Conservation (phyloP, 2,888 invertebrate genomes). For the Sipha maydis region DNA sequence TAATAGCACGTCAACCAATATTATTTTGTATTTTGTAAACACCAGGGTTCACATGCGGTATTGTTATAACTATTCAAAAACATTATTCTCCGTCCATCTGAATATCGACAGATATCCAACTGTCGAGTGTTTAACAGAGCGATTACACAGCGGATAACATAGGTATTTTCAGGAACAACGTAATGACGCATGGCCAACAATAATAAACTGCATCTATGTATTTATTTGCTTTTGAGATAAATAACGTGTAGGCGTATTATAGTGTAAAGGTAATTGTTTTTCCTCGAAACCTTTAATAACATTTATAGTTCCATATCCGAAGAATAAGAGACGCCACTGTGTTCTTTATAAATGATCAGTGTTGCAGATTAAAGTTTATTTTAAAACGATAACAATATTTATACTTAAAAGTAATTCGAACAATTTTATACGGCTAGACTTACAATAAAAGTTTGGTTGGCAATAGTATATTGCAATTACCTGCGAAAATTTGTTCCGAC, state of each 20-base stretch:
- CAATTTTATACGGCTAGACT: neutral
- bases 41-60: too few relatives aligned
- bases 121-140: neutral
- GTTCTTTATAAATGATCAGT: neutral
- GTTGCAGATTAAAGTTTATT: slow-evolving; percentile 10
- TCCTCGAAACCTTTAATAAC: neutral
- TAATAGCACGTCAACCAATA: too few relatives aligned
- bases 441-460: neutral
- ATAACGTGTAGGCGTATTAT: neutral
- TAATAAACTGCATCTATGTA: neutral
- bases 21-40: too few relatives aligned
- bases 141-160: neutral
- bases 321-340: too few relatives aligned
- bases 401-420: neutral
- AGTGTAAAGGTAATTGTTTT: neutral
- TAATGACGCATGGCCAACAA: neutral
- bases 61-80: neutral
- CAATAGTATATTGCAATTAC: neutral
- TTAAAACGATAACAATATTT: slow-evolving; percentile 46
- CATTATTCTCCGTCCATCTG: neutral
- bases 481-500: neutral
- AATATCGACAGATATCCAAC: neutral
- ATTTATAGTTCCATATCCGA: slow-evolving; percentile 11
- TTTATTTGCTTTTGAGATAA: neutral
- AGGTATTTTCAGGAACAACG: neutral